A percentile compares a stretch with the other conserved stretches of the same genome.
These are phyloP conservation scores for Hyaena hyaena DNA, from an alignment of 2,113 vertebrate species.

Conservation along the genomic window DNA sequence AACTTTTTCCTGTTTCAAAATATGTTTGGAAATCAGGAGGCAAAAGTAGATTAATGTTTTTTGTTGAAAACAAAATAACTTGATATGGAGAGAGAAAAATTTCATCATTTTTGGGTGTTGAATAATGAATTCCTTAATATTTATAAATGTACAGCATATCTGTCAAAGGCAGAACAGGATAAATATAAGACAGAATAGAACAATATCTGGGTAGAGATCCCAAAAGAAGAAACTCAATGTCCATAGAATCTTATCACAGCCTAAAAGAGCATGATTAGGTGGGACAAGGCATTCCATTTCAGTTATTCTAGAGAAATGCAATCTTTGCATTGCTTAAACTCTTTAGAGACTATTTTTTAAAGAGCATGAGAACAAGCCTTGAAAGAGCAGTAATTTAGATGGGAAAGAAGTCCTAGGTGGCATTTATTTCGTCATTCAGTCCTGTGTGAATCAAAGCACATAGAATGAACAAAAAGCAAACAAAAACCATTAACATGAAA, in stretches of 20 bases:
- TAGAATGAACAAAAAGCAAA: neutral
- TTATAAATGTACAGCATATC: neutral
- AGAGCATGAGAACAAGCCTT: conserved; percentile 12
- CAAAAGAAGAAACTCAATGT: neutral
- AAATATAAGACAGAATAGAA: conserved; percentile 14
- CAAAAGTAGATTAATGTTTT: neutral
- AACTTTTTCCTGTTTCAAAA: conserved; percentile 26
- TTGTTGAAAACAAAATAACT: neutral
- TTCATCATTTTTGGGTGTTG: neutral
- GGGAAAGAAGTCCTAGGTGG: conserved; percentile 63
- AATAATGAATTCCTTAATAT: conserved; percentile 16
- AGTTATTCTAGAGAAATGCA: conserved; percentile 3
- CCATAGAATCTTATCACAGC: neutral
- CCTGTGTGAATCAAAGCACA: conserved; percentile 31
- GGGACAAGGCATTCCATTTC: neutral
- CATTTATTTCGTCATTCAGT: conserved; percentile 25
- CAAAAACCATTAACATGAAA: conserved; percentile 64
- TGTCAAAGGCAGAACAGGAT: neutral
- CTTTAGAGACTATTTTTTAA: neutral
- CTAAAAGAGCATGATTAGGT: neutral
- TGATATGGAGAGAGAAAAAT: neutral
- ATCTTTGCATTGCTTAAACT: neutral
- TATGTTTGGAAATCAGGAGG: neutral
- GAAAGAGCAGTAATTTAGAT: conserved; percentile 52
- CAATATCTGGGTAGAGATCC: neutral